Evolutionary conservation across 2,113 vertebrate species (phyloP).

Genomic region (Amblyornis subalaris): DNA sequence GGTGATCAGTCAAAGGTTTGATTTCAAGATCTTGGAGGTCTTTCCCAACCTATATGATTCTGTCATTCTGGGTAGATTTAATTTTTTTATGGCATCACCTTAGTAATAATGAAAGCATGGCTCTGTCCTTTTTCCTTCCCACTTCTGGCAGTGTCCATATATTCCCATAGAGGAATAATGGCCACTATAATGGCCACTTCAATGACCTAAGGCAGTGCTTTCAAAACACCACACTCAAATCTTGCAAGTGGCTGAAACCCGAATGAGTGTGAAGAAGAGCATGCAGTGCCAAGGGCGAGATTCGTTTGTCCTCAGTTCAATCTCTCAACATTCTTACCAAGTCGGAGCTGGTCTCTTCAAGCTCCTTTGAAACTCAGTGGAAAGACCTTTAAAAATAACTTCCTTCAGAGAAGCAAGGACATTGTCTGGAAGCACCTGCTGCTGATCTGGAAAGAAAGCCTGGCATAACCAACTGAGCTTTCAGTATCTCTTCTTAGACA

Average conservation of each 20-base stretch:
- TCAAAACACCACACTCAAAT: background rate
- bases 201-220: background rate
- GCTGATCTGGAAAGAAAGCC: background rate
- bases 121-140: background rate
- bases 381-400: background rate
- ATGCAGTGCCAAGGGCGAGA: fast-evolving
- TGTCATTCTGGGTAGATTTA: background rate
- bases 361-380: background rate
- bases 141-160: background rate
- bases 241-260: background rate
- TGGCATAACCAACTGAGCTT: background rate
- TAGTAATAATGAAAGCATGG: background rate
- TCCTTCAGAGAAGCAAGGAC: background rate
- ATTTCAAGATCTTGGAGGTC: background rate
- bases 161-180: background rate
- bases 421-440: background rate
- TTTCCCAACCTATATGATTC: background rate
- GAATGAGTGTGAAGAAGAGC: background rate
- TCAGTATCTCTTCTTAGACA: background rate
- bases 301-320: background rate
- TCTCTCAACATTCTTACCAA: background rate
- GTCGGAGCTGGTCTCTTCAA: background rate
- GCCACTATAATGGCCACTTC: background rate
- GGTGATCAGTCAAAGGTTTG: background rate
- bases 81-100: background rate